A percentile compares a stretch with the other conserved stretches of the same genome.
Conservation (phyloP, 92 coral and sea anemone species). For the Hydrozoanthus gracilis region DNA sequence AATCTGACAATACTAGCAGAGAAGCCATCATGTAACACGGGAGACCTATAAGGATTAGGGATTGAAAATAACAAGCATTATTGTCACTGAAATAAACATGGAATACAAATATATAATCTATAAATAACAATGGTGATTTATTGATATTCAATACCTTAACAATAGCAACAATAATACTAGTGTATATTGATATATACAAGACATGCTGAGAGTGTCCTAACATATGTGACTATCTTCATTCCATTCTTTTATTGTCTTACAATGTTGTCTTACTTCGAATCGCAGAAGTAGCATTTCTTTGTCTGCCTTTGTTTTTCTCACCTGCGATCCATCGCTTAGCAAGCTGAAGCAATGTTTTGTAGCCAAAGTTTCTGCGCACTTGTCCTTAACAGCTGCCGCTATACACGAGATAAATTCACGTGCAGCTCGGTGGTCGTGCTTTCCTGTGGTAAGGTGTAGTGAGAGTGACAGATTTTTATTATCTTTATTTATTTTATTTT, state of each 20-base stretch:
- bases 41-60: not conserved
- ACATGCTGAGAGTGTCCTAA: too few relatives aligned
- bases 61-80: too few relatives aligned
- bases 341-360: constrained; percentile 37
- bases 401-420: constrained; percentile 19
- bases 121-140: too few relatives aligned
- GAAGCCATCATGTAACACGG: constrained; percentile 14
- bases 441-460: constrained; percentile 12
- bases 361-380: constrained; percentile 15
- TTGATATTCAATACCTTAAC: too few relatives aligned
- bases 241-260: too few relatives aligned
- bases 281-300: constrained; percentile 52
- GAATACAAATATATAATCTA: too few relatives aligned
- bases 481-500: not conserved
- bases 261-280: not conserved
- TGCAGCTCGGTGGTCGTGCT: constrained; percentile 34
- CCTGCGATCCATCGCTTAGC: constrained; percentile 52
- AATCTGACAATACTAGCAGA: not conserved
- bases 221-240: too few relatives aligned
- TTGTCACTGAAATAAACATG: too few relatives aligned
- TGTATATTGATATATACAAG: too few relatives aligned
- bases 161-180: too few relatives aligned
- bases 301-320: constrained; percentile 26
- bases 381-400: constrained; percentile 23
- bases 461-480: not conserved